A percentile compares a stretch with the other conserved stretches of the same genome.
Evolutionary conservation across 2,113 vertebrate species (phyloP).

Genomic region (Chaetodon auriga): DNA sequence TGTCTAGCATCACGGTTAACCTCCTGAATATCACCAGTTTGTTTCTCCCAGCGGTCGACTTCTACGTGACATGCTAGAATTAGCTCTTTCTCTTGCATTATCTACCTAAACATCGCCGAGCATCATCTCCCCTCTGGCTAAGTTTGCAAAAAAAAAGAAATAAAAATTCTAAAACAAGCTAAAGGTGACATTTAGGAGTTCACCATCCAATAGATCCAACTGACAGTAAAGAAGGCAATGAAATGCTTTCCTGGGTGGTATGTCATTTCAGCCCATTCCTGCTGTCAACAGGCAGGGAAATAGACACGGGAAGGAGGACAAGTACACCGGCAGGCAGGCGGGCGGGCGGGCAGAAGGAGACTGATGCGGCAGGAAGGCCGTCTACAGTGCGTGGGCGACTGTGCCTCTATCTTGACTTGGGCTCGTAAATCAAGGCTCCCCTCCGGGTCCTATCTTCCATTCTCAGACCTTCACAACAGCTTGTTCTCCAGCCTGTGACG

Average conservation of each 20-base stretch:
- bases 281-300: constrained; percentile 65
- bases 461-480: constrained; percentile 78
- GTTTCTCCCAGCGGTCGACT: constrained; percentile 31
- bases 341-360: constrained; percentile 51
- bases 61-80: constrained; percentile 51
- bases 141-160: constrained; percentile 24
- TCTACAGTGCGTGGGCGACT: constrained; percentile 65
- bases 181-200: constrained; percentile 59
- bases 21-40: constrained; percentile 41
- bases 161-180: constrained; percentile 22
- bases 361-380: constrained; percentile 71
- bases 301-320: constrained; percentile 57
- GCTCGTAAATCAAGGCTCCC: constrained; percentile 79
- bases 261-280: constrained; percentile 62
- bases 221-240: constrained; percentile 40
- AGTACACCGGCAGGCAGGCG: constrained; percentile 44
- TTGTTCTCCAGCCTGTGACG: constrained; percentile 79
- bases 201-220: constrained; percentile 12
- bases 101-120: constrained; percentile 24
- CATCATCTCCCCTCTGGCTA: constrained; percentile 4
- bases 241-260: constrained; percentile 46
- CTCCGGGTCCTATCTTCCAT: constrained; percentile 74
- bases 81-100: constrained; percentile 32
- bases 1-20: constrained; percentile 37
- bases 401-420: constrained; percentile 73